Evolutionary conservation across 2,888 invertebrate species (phyloP).

Genomic region (Ischnus inquisitorius): DNA sequence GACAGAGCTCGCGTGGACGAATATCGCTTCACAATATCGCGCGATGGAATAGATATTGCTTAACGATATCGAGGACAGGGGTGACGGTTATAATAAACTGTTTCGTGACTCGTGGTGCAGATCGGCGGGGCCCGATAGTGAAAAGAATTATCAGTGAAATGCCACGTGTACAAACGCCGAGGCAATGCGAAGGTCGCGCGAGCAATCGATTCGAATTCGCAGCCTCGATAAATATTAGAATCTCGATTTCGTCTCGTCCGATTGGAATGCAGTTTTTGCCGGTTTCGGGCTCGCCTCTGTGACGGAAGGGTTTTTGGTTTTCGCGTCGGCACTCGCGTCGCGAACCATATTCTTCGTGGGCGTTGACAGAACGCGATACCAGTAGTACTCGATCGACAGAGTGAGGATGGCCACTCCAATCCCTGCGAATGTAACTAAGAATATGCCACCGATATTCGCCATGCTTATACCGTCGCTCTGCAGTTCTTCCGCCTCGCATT

Average conservation of each 20-base stretch:
- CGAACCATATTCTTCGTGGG: slow-evolving; percentile 80
- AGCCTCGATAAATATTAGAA: slow-evolving; percentile 43
- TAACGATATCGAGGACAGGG: too few species aligned
- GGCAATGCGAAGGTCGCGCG: background rate
- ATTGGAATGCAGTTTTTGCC: slow-evolving; percentile 76
- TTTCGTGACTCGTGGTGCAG: too few species aligned
- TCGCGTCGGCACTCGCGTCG: slow-evolving; percentile 54
- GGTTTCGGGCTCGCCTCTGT: slow-evolving; percentile 79
- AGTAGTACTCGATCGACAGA: slow-evolving; percentile 97
- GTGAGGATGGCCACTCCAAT: slow-evolving; percentile 96
- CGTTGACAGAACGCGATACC: slow-evolving; percentile 92
- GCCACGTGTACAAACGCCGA: background rate
- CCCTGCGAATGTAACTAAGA: slow-evolving; percentile 98
- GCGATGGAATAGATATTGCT: too few species aligned
- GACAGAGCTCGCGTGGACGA: too few species aligned
- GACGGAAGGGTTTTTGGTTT: slow-evolving; percentile 72
- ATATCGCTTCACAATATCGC: too few species aligned
- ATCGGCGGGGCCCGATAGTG: too few species aligned
- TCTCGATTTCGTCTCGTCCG: slow-evolving; percentile 62
- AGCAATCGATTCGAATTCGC: background rate
- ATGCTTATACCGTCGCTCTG: slow-evolving; percentile 99
- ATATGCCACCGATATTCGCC: slow-evolving; percentile 98
- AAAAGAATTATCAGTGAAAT: too few species aligned
- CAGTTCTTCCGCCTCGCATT: slow-evolving; percentile 95
- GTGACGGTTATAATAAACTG: too few species aligned